phyloP scores from a whole-genome alignment of 2,113 vertebrate species.

The Hemiprocne comata region DNA sequence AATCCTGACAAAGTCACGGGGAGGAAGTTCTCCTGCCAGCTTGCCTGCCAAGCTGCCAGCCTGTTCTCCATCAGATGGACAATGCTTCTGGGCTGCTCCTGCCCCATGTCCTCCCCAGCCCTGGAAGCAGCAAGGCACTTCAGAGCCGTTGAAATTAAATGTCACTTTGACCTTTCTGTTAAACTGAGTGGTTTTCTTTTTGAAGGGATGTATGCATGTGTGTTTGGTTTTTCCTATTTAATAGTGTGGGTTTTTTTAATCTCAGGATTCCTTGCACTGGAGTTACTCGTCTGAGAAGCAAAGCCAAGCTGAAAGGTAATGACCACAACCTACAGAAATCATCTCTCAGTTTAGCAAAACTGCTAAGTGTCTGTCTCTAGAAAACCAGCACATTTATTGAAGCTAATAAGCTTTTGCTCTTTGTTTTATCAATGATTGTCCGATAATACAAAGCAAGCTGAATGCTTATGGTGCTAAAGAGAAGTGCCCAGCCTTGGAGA shows the following conservation, averaged over 20 bases:
- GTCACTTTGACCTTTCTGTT: not conserved
- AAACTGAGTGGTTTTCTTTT: not conserved
- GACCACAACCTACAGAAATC: not conserved
- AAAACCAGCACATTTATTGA: not conserved
- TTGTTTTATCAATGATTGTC: not conserved
- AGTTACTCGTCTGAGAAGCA: not conserved
- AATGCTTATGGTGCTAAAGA: not conserved
- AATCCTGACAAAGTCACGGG: not conserved
- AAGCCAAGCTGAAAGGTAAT: not conserved
- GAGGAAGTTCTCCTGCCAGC: not conserved
- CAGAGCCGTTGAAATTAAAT: not conserved
- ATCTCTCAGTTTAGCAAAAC: not conserved
- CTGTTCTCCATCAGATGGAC: not conserved
- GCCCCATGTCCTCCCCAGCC: not conserved
- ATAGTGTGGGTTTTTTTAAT: not conserved
- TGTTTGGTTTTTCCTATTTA: not conserved
- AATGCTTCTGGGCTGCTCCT: not conserved
- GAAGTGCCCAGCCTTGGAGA: not conserved
- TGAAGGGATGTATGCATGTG: rapidly evolving
- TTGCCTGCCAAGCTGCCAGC: not conserved
- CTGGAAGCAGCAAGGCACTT: not conserved
- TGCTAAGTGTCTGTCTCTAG: not conserved
- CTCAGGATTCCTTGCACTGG: not conserved
- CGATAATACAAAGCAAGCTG: not conserved
- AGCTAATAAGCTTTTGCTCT: not conserved